phyloP scores from a whole-genome alignment of 1,140 invertebrate genomes.

The Drosophila nikananu region DNA sequence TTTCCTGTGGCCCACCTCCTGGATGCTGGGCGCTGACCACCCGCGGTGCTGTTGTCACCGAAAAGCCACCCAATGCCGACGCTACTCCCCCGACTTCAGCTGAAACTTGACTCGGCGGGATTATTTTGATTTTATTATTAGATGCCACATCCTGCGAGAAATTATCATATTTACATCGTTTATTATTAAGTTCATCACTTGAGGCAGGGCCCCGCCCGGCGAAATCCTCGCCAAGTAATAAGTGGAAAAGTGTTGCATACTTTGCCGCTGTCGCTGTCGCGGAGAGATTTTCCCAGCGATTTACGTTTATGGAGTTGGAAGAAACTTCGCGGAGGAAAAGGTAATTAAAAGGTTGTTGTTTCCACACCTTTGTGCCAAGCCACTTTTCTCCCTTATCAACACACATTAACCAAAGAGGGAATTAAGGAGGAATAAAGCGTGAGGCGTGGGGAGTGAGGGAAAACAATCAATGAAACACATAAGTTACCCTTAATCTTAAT shows the following conservation, averaged over 20 bases:
- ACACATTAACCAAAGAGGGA: constrained; percentile 8
- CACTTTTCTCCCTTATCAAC: constrained; percentile 33
- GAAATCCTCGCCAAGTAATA: constrained; percentile 47
- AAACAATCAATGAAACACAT: constrained; percentile 78
- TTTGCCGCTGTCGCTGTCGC: constrained; percentile 54
- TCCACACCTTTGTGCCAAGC: constrained; percentile 7
- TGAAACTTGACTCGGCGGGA: constrained; percentile 57
- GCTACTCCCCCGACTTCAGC: not conserved
- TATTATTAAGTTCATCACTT: constrained; percentile 85
- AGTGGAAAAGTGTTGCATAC: constrained; percentile 74
- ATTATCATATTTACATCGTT: constrained; percentile 86
- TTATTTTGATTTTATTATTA: constrained; percentile 86
- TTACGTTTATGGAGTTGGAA: constrained; percentile 59
- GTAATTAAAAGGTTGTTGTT: constrained; percentile 47
- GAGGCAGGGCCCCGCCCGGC: constrained; percentile 23
- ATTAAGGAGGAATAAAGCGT: not conserved
- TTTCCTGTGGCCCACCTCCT: constrained; percentile 59
- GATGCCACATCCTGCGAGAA: constrained; percentile 85
- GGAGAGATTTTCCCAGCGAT: constrained; percentile 52
- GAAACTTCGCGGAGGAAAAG: constrained; percentile 40
- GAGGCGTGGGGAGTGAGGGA: not conserved
- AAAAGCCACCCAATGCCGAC: constrained; percentile 15
- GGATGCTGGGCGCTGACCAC: constrained; percentile 43
- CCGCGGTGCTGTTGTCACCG: constrained; percentile 69
- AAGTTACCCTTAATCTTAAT: constrained; percentile 76